These are phyloP conservation scores for Oriolus oriolus DNA, from an alignment of 2,113 vertebrate genomes.

Conservation along the genomic window DNA sequence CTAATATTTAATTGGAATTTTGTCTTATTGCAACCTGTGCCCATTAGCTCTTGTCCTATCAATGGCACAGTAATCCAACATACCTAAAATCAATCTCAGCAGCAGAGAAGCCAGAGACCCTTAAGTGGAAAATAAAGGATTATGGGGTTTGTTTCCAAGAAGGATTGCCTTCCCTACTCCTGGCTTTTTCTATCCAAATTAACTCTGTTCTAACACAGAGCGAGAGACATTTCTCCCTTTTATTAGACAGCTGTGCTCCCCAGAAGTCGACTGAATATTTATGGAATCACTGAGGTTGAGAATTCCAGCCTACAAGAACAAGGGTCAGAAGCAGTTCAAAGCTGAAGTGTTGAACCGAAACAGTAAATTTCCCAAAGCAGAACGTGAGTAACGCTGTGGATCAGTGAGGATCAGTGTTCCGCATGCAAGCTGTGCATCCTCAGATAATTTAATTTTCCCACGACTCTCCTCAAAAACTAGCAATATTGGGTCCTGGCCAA, in stretches of 20 bases:
- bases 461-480: background rate
- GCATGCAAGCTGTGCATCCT: background rate
- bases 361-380: background rate
- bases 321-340: constrained; percentile 15
- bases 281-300: background rate
- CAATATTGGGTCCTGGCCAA: background rate
- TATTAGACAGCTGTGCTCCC: background rate
- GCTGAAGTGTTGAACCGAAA: constrained; percentile 1
- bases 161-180: background rate
- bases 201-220: background rate
- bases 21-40: background rate
- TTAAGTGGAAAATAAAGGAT: background rate
- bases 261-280: background rate
- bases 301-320: background rate
- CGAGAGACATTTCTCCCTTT: background rate
- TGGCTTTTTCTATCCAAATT: background rate
- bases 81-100: background rate
- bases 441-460: constrained; percentile 38
- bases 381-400: background rate
- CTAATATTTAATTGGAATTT: background rate
- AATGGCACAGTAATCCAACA: background rate
- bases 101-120: background rate
- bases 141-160: background rate
- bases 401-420: background rate
- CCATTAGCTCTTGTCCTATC: background rate